These are phyloP conservation scores for Macrophya alboannulata DNA, from an alignment of 2,888 invertebrate genomes.

Conservation along the genomic window DNA sequence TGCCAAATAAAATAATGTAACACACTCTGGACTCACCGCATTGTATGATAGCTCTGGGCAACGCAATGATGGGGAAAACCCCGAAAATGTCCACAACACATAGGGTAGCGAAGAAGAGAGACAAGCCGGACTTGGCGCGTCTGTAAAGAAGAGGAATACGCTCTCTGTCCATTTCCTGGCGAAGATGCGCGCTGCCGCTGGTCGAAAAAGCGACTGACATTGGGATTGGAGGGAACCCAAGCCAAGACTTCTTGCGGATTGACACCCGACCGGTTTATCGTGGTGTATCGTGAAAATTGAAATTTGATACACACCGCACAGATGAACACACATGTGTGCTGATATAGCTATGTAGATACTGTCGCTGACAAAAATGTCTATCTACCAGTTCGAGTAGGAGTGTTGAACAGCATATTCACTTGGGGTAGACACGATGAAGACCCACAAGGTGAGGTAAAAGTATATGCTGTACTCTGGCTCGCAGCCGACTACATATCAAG, in stretches of 20 bases:
- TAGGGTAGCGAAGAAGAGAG: conserved; percentile 86
- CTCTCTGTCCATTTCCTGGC: conserved; percentile 64
- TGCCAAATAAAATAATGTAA: conserved; percentile 38
- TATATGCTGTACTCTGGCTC: conserved; percentile 13
- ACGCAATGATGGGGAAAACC: conserved; percentile 90
- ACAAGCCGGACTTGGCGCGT: conserved; percentile 81
- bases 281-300: conserved; percentile 41
- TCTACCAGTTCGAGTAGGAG: conserved; percentile 1
- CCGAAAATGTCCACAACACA: conserved; percentile 93
- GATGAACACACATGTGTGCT: not conserved
- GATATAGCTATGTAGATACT: not conserved
- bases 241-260: conserved; percentile 21
- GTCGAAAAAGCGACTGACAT: conserved; percentile 16
- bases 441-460: conserved; percentile 48
- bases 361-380: not conserved
- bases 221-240: not conserved
- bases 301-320: conserved; percentile 25
- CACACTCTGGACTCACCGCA: conserved; percentile 83
- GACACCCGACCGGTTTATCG: conserved; percentile 47
- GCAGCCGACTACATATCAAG: not conserved
- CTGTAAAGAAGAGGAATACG: conserved; percentile 69
- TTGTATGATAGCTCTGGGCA: conserved; percentile 88
- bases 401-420: not conserved
- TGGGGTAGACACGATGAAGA: conserved; percentile 27
- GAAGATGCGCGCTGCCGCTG: not conserved